Evolutionary conservation across 2,113 vertebrate species (phyloP).

Genomic region (Hemibates koningsi): DNA sequence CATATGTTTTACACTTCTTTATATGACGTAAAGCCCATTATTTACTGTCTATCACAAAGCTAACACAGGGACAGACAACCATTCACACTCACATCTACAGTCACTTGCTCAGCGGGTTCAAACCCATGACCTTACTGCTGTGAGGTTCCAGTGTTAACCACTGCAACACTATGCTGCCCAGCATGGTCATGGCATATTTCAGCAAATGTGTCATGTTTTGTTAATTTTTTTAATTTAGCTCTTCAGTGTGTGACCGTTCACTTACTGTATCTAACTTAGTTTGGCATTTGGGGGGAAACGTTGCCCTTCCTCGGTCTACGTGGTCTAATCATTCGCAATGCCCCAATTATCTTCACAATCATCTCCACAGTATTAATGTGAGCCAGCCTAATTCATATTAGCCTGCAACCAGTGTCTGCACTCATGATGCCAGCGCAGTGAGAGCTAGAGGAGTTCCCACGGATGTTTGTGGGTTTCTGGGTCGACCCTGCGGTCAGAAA

Average conservation of each 20-base stretch:
- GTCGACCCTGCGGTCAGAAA: neutral
- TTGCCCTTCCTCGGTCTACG: neutral
- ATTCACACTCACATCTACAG: neutral
- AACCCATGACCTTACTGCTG: neutral
- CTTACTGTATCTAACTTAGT: neutral
- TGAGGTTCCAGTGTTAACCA: neutral
- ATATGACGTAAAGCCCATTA: neutral
- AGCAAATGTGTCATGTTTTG: neutral
- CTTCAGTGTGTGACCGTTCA: neutral
- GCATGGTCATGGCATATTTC: neutral
- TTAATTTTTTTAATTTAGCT: neutral
- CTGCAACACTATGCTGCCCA: neutral
- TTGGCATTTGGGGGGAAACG: neutral
- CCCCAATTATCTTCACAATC: neutral
- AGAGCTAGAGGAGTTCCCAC: neutral
- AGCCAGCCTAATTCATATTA: neutral
- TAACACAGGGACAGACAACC: neutral
- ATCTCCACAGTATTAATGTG: neutral
- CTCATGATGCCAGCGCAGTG: neutral
- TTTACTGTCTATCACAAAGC: neutral
- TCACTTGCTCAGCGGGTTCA: neutral
- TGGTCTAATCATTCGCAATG: neutral
- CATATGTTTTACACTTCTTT: neutral
- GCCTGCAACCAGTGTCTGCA: neutral
- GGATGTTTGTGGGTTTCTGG: neutral